Evolutionary conservation across 2,888 invertebrate species (phyloP).

Genomic region (Cyclophora albipunctata): DNA sequence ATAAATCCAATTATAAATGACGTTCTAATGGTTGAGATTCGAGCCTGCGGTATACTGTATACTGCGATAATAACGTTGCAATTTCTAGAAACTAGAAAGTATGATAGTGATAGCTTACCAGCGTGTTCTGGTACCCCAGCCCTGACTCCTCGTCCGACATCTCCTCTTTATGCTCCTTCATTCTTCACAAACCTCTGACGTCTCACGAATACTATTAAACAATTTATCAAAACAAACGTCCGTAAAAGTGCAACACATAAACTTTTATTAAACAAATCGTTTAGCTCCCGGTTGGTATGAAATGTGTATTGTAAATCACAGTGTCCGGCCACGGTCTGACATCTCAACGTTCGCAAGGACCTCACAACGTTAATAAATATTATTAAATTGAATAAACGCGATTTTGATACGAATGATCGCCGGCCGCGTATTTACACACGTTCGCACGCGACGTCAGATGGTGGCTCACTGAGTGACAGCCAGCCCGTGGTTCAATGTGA

Average conservation of each 20-base stretch:
- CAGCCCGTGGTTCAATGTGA: no score
- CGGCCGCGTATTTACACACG: conserved; percentile 42
- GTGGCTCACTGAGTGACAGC: conserved; percentile 50
- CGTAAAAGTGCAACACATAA: conserved; percentile 23
- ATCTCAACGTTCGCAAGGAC: conserved; percentile 42
- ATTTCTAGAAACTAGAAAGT: conserved; percentile 57
- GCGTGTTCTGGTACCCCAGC: conserved; percentile 81
- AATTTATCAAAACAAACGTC: conserved; percentile 45
- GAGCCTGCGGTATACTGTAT: no score
- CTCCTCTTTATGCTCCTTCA: conserved; percentile 63
- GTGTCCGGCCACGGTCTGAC: conserved; percentile 39
- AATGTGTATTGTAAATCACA: conserved; percentile 25
- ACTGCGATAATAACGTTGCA: neutral
- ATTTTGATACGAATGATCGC: conserved; percentile 60
- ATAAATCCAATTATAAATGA: no score
- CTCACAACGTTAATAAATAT: conserved; percentile 47
- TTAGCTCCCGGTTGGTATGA: conserved; percentile 12
- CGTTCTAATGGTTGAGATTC: no score
- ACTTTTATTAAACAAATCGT: conserved; percentile 34
- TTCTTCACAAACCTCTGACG: conserved; percentile 33
- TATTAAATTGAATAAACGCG: conserved; percentile 65
- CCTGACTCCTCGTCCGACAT: conserved; percentile 77
- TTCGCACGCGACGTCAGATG: conserved; percentile 50
- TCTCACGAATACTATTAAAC: conserved; percentile 35
- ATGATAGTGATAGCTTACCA: conserved; percentile 70